Evolutionary conservation across 2,113 vertebrate genomes (phyloP).

Genomic region (Atherinomorus stipes): DNA sequence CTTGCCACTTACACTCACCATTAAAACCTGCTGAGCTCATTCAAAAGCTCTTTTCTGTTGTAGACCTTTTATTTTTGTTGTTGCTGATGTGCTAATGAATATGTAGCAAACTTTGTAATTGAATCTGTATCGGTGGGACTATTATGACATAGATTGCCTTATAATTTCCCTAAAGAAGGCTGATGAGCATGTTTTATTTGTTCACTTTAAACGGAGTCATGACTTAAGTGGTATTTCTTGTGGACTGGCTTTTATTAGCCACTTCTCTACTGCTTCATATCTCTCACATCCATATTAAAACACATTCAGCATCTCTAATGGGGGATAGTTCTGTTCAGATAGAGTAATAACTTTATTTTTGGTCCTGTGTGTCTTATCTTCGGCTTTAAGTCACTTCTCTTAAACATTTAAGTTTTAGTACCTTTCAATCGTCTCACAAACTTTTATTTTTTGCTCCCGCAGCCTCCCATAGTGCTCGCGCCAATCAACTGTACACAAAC

Average conservation of each 20-base stretch:
- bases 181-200: conserved; percentile 9
- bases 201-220: not conserved
- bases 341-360: conserved; percentile 53
- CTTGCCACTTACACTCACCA: conserved; percentile 38
- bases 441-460: conserved; percentile 60
- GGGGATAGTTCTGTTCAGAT: not conserved
- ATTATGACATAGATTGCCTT: not conserved
- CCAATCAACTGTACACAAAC: conserved; percentile 82
- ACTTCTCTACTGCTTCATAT: conserved; percentile 13
- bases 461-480: conserved; percentile 86
- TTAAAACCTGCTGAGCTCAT: conserved; percentile 35
- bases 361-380: conserved; percentile 16
- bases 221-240: conserved; percentile 14
- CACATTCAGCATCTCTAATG: not conserved
- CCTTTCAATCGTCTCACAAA: conserved; percentile 24
- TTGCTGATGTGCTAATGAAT: conserved; percentile 3
- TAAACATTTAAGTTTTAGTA: not conserved
- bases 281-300: conserved; percentile 41
- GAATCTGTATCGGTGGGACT: not conserved
- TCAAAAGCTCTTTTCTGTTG: conserved; percentile 8
- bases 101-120: not conserved
- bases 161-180: not conserved
- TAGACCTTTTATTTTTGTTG: conserved; percentile 2
- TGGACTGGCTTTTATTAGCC: not conserved
- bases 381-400: conserved; percentile 15